Evolutionary conservation across 2,113 vertebrate genomes (phyloP).

Genomic region (Anser brachyrhynchus): DNA sequence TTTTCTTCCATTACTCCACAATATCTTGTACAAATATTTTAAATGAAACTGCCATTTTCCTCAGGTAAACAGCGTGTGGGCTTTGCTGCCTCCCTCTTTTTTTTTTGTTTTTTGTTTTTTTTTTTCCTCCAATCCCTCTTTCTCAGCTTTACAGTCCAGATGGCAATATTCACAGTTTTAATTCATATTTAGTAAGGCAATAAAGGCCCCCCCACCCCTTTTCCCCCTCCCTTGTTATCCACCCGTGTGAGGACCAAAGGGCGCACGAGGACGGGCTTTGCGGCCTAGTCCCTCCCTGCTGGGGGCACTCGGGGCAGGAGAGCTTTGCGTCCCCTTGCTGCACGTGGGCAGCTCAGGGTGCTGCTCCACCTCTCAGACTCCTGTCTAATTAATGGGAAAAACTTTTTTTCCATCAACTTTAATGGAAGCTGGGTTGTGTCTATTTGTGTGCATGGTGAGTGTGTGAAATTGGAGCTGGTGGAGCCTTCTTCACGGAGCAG

Average conservation of each 20-base stretch:
- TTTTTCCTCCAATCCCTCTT: not conserved
- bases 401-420: not conserved
- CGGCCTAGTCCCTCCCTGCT: not conserved
- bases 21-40: not conserved
- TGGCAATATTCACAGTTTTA: not conserved
- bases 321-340: not conserved
- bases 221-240: not conserved
- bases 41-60: not conserved
- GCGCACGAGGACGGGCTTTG: not conserved
- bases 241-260: rapidly evolving
- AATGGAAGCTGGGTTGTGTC: not conserved
- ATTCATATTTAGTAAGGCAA: not conserved
- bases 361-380: not conserved
- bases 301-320: not conserved
- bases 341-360: not conserved
- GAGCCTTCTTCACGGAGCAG: not conserved
- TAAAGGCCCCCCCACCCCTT: not conserved
- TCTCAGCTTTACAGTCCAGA: not conserved
- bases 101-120: not conserved
- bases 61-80: not conserved
- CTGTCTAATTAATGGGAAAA: not conserved
- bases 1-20: not conserved
- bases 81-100: not conserved
- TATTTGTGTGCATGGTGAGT: rapidly evolving
- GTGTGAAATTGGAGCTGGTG: not conserved